Evolutionary conservation across 2,797 vertebrate species (phyloP).

Genomic region (Scleropages formosus): DNA sequence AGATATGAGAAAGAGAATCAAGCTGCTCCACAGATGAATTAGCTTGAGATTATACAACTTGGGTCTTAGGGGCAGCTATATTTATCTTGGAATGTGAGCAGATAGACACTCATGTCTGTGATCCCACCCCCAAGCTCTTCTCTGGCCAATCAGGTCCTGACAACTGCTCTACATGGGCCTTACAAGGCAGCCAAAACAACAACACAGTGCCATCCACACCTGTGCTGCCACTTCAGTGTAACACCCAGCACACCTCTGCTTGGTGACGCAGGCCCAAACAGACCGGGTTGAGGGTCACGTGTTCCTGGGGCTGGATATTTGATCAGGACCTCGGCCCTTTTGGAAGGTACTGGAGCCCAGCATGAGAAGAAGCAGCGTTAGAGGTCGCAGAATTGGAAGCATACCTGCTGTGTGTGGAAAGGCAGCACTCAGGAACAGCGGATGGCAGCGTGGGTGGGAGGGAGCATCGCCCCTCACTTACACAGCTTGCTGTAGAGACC

Average conservation of each 20-base stretch:
- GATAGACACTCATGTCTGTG: slow-evolving; percentile 55
- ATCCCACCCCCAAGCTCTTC: slow-evolving; percentile 29
- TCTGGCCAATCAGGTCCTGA: slow-evolving; percentile 27
- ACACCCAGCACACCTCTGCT: too few species aligned
- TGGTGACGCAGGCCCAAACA: too few species aligned
- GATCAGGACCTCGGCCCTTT: background rate
- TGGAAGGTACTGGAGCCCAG: too few species aligned
- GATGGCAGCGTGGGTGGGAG: slow-evolving; percentile 48
- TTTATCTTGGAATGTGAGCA: slow-evolving; percentile 71
- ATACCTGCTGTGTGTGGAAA: slow-evolving; percentile 66
- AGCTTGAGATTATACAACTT: slow-evolving; percentile 28
- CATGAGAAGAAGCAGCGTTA: background rate
- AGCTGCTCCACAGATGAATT: slow-evolving; percentile 33
- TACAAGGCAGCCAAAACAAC: background rate
- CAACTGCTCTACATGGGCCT: background rate
- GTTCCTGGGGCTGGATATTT: background rate
- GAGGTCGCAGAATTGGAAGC: too few species aligned
- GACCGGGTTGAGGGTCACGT: too few species aligned
- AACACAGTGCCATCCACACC: background rate
- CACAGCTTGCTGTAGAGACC: slow-evolving; percentile 41
- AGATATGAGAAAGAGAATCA: background rate
- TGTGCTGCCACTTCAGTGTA: background rate
- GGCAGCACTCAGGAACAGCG: slow-evolving; percentile 58
- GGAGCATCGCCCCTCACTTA: slow-evolving; percentile 60
- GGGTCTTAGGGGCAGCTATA: slow-evolving; percentile 58